These are phyloP conservation scores for Enteromius mattozi DNA, from an alignment of 2,797 vertebrate species.

Conservation along the genomic window DNA sequence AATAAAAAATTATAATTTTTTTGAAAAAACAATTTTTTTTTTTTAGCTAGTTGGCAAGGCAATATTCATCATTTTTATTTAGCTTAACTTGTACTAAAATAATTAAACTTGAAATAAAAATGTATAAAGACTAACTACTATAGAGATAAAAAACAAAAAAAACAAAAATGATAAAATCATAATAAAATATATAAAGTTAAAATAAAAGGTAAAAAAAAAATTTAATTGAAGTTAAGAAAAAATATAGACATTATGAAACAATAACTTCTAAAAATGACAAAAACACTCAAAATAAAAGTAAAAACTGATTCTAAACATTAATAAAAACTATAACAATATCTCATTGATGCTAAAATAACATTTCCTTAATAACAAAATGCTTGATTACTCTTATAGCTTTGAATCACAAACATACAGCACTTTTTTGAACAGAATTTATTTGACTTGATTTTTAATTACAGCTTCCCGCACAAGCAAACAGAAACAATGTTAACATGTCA, in stretches of 20 bases:
- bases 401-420: background rate
- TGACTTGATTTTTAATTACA: slow-evolving; percentile 1
- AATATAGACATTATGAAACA: background rate
- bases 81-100: background rate
- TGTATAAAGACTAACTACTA: background rate
- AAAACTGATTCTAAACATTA: background rate
- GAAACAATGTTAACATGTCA: background rate
- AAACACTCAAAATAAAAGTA: background rate
- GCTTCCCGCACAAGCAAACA: background rate
- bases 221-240: background rate
- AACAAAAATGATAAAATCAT: background rate
- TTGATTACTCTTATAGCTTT: background rate
- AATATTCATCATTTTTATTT: background rate
- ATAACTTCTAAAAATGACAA: too few relatives aligned
- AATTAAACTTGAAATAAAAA: background rate
- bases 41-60: background rate
- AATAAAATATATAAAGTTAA: background rate
- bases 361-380: background rate
- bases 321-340: background rate
- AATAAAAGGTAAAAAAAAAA: background rate
- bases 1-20: too few relatives aligned
- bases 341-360: background rate
- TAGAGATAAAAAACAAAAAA: background rate
- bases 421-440: background rate
- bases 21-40: background rate